Base-by-base conservation (phyloP, 2,797 vertebrate species). In the Zenarchopterus dispar region DNA sequence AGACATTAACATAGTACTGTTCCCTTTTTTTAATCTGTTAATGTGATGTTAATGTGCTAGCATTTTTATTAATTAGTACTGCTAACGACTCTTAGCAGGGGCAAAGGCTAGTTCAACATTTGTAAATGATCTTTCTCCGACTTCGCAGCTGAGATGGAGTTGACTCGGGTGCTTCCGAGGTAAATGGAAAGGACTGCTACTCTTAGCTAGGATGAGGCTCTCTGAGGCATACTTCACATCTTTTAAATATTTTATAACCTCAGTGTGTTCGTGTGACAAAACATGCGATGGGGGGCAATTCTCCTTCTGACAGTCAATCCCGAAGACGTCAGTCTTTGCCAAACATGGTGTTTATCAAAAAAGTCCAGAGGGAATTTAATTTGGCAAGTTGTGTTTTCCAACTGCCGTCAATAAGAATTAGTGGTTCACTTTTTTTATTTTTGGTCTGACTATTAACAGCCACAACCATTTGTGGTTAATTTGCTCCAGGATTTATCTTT, bases 401-500 rank as follows among this genome's bases (percentile, higher is more conserved):
- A 13, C 28, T 55, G 57, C 55, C 61, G 74, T 73, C 67, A 83
- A 74, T 72, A 62, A 74, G 54, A 78, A 78, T 53, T 49, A 6
- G 19, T 57, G 73, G 66, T 75, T 72, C 45, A 36, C 45, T 48
- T 81, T 82, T 77, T 82, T 79, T 78, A n/a, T 84, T 73, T 71
- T 62, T 58, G 73, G 82, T 26, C 79, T 77, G 69, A 52, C 77
- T 68, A 81, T 73, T 76, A 81, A 88, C 67, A 77, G 67, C 70
- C 58, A 56, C 62, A 62, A 78, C 80, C 62, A 62, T 76, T 84
- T 74, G 48, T 79, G 81, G 82, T 82, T 81, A 80, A 81, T 87
- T 77, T 45, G 63, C 69, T 73, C 0, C 10, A 70, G 81, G 78
- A 73, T 87, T 89, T 84, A 81, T 85, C 80, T 75, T 69, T 84